Evolutionary conservation across 2,888 invertebrate genomes (phyloP).

Genomic region (Cantharis lateralis): DNA sequence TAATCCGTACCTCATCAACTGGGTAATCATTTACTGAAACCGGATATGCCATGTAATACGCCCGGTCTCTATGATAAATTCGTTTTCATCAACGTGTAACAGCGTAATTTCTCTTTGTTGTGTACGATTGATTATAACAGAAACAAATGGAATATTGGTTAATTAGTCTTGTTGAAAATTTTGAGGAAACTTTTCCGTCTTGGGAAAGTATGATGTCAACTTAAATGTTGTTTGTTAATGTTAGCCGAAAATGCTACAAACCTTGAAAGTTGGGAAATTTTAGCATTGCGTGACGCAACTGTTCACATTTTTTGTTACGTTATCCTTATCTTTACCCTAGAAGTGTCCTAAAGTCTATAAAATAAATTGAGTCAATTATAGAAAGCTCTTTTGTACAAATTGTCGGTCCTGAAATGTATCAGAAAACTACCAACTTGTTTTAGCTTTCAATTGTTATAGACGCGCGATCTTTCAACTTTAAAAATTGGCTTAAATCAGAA

Average conservation of each 20-base stretch:
- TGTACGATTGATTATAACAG: neutral
- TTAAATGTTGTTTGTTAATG: neutral
- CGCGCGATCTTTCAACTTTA: neutral
- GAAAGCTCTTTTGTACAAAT: conserved; percentile 4
- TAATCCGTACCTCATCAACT: neutral
- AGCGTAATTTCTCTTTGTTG: neutral
- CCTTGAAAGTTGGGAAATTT: neutral
- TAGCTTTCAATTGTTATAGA: conserved; percentile 1
- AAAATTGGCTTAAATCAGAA: neutral
- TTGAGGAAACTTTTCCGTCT: neutral
- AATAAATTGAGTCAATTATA: conserved; percentile 4
- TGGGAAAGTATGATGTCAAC: neutral
- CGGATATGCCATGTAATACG: neutral
- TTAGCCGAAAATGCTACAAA: neutral
- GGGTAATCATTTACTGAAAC: neutral
- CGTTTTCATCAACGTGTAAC: neutral
- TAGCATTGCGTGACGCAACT: neutral
- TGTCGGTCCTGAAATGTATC: neutral
- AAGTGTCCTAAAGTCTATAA: conserved; percentile 4
- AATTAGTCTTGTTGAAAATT: neutral
- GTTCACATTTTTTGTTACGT: conserved; percentile 1
- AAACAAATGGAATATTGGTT: neutral
- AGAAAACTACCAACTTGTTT: conserved; percentile 1
- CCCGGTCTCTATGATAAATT: neutral
- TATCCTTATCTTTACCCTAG: conserved; percentile 4